Evolutionary conservation across 2,797 vertebrate genomes (phyloP).

Genomic region (Hephaestus fuliginosus): DNA sequence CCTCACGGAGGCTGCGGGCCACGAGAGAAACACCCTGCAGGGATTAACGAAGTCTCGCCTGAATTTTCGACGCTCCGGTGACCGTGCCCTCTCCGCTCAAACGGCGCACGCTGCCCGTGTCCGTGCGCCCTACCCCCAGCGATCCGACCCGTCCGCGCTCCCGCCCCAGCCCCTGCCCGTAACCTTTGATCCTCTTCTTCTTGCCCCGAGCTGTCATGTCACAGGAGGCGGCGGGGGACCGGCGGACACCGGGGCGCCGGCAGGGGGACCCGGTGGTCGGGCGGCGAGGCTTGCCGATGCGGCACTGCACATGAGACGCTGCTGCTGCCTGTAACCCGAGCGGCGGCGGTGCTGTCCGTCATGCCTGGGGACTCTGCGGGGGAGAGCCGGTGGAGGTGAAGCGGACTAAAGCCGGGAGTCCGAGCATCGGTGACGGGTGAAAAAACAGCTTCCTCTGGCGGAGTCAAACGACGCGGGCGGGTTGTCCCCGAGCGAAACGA

Average conservation of each 20-base stretch:
- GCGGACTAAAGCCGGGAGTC: slow-evolving; percentile 27
- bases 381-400: slow-evolving; percentile 44
- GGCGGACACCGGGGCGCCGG: slow-evolving; percentile 75
- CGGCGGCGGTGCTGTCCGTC: slow-evolving; percentile 54
- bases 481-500: slow-evolving; percentile 16
- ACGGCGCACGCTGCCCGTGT: slow-evolving; percentile 29
- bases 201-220: slow-evolving; percentile 87
- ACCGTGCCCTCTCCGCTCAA: slow-evolving; percentile 29
- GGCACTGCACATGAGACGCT: slow-evolving; percentile 63
- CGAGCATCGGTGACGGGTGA: slow-evolving; percentile 50
- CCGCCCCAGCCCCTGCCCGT: slow-evolving; percentile 56
- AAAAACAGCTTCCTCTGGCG: slow-evolving; percentile 34
- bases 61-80: slow-evolving; percentile 17
- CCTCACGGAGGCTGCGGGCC: slow-evolving; percentile 34
- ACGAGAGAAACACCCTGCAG: slow-evolving; percentile 26
- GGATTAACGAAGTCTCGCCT: slow-evolving; percentile 36
- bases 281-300: slow-evolving; percentile 70
- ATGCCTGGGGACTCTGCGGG: slow-evolving; percentile 63
- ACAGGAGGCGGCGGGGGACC: slow-evolving; percentile 76
- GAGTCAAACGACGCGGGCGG: slow-evolving; percentile 32
- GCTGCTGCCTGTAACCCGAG: slow-evolving; percentile 52
- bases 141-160: slow-evolving; percentile 49
- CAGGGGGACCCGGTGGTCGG: slow-evolving; percentile 69
- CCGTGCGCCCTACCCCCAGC: slow-evolving; percentile 37
- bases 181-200: slow-evolving; percentile 82